phyloP scores from a whole-genome alignment of 2,888 invertebrate genomes.

The Papilio demoleus region DNA sequence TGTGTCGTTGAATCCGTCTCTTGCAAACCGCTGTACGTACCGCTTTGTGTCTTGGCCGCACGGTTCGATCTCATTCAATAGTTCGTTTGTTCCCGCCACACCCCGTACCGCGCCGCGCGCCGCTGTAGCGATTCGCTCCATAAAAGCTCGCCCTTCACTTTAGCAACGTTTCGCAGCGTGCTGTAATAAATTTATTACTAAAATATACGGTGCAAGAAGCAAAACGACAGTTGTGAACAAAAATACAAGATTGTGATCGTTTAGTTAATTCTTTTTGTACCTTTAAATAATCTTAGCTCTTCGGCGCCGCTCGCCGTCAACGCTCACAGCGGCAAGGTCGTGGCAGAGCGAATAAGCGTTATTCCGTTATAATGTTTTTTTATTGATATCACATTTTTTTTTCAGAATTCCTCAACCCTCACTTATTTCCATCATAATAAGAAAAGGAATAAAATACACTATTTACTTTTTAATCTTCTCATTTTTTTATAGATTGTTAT shows the following conservation, averaged over 20 bases:
- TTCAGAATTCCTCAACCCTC: constrained; percentile 65
- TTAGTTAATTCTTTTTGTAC: neutral
- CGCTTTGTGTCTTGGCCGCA: neutral
- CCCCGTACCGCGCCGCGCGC: constrained; percentile 7
- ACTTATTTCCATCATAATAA: constrained; percentile 52
- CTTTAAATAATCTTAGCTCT: neutral
- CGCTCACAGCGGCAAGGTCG: constrained; percentile 1
- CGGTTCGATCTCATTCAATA: neutral
- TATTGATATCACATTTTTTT: constrained; percentile 46
- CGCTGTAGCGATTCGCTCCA: constrained; percentile 9
- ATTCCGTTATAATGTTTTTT: constrained; percentile 3
- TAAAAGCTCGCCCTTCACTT: neutral
- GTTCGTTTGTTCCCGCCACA: constrained; percentile 6
- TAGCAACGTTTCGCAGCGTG: neutral
- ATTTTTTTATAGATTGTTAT: constrained; percentile 67
- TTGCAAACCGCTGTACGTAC: neutral
- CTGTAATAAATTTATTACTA: neutral
- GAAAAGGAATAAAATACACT: constrained; percentile 61
- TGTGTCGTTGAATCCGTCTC: neutral
- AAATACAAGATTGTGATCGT: neutral
- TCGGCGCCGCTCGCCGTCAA: neutral
- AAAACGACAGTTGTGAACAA: neutral
- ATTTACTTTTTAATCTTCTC: constrained; percentile 72
- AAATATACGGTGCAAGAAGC: neutral
- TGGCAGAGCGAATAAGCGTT: neutral